Percentiles rank a stretch among this genome's conserved stretches.
These are phyloP conservation scores for Thyatira batis DNA, from an alignment of 2,888 invertebrate species.

Conservation along the genomic window DNA sequence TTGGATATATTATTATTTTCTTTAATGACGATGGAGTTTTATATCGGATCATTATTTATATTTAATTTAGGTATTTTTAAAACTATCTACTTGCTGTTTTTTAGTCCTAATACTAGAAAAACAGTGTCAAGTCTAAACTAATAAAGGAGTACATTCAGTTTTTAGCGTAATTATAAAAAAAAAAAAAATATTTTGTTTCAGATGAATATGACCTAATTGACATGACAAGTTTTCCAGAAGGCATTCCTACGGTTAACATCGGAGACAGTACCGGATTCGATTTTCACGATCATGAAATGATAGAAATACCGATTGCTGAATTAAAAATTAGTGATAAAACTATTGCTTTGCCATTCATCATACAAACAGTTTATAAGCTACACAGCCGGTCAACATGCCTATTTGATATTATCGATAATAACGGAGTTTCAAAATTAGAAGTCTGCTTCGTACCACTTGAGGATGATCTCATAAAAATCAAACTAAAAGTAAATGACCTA, in stretches of 20 bases:
- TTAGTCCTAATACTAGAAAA: no score
- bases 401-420: constrained; percentile 48
- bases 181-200: constrained; percentile 37
- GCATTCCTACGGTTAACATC: background rate
- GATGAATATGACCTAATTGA: constrained; percentile 38
- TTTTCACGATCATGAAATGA: constrained; percentile 11
- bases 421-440: constrained; percentile 26
- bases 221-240: constrained; percentile 1
- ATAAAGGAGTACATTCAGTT: no score
- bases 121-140: no score
- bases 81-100: no score
- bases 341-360: constrained; percentile 45
- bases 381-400: constrained; percentile 36
- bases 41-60: no score
- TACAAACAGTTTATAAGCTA: constrained; percentile 48
- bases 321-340: constrained; percentile 18
- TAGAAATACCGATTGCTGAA: constrained; percentile 18
- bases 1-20: constrained; percentile 2
- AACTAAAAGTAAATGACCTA: constrained; percentile 9
- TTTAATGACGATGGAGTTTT: no score
- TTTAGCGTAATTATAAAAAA: no score
- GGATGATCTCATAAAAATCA: constrained; percentile 19
- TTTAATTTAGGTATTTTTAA: no score
- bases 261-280: constrained; percentile 5
- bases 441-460: constrained; percentile 35